These are phyloP conservation scores for Drosophila bocki DNA, from an alignment of 1,140 invertebrate genomes.

Conservation along the genomic window DNA sequence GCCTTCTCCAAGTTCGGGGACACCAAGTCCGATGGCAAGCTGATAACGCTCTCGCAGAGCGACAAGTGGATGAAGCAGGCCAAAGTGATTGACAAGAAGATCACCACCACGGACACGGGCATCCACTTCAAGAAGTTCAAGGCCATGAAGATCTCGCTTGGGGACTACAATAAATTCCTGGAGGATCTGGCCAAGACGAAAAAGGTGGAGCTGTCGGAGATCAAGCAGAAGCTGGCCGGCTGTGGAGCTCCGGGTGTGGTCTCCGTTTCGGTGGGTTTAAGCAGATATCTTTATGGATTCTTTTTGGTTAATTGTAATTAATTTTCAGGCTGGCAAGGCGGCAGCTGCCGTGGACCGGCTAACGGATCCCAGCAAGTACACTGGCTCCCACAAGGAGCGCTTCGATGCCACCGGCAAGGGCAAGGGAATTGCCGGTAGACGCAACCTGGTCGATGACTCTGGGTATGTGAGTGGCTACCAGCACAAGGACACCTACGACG, in stretches of 20 bases:
- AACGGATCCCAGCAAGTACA: constrained; percentile 96
- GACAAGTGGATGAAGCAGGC: constrained; percentile 99
- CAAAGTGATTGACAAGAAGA: constrained; percentile 96
- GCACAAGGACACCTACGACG: constrained; percentile 92
- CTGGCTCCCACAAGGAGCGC: constrained; percentile 95
- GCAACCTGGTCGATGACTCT: constrained; percentile 91
- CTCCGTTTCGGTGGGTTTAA: constrained; percentile 85
- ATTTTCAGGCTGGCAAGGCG: constrained; percentile 87
- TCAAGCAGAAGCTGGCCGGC: constrained; percentile 91
- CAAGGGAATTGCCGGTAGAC: constrained; percentile 94
- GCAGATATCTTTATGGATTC: not conserved
- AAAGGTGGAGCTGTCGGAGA: constrained; percentile 90
- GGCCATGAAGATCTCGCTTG: constrained; percentile 89
- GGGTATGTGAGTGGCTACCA: constrained; percentile 96
- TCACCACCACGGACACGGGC: constrained; percentile 95
- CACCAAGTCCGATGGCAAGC: constrained; percentile 93
- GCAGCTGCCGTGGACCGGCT: constrained; percentile 93
- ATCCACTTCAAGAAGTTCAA: constrained; percentile 96
- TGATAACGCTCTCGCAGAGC: constrained; percentile 94
- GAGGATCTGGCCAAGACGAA: constrained; percentile 93
- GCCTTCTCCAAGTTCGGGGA: constrained; percentile 95
- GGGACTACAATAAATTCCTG: constrained; percentile 93
- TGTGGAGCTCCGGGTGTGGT: constrained; percentile 91
- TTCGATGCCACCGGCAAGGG: constrained; percentile 95
- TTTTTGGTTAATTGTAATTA: too few relatives aligned